These are phyloP conservation scores for Formica aserva DNA, from an alignment of 2,888 invertebrate species.

Conservation along the genomic window DNA sequence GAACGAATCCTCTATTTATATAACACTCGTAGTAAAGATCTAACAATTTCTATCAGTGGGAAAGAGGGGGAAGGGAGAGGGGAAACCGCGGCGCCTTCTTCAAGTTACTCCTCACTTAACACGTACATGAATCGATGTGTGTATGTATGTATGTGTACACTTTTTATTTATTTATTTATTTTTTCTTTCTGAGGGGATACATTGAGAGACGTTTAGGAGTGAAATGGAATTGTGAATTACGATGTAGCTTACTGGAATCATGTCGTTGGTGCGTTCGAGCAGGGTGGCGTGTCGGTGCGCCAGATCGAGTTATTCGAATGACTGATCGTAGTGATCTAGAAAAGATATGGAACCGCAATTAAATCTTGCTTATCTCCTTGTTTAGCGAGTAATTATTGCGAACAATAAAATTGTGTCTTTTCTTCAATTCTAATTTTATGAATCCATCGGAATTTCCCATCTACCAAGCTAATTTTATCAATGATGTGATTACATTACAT, in stretches of 20 bases:
- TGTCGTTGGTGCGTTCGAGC: conserved; percentile 80
- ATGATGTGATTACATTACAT: background rate
- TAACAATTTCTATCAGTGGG: conserved; percentile 60
- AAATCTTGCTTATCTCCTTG: background rate
- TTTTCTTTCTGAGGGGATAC: conserved; percentile 49
- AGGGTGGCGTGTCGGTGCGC: conserved; percentile 79
- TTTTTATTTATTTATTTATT: conserved; percentile 26
- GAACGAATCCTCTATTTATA: conserved; percentile 55
- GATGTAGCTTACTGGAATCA: conserved; percentile 78
- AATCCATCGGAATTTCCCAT: background rate
- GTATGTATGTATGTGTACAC: background rate
- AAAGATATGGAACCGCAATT: conserved; percentile 34
- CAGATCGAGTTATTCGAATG: conserved; percentile 82
- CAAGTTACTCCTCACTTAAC: conserved; percentile 59
- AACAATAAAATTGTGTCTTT: background rate
- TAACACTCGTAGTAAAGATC: conserved; percentile 59
- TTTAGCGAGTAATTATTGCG: conserved; percentile 14
- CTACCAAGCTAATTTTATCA: background rate
- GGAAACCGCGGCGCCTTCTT: conserved; percentile 22
- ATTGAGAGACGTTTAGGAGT: conserved; percentile 66
- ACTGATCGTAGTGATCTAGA: conserved; percentile 83
- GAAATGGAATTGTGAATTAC: conserved; percentile 60
- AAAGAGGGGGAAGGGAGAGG: background rate
- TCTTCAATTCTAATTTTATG: background rate
- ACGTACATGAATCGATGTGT: conserved; percentile 55